Evolutionary conservation across 2,888 invertebrate genomes (phyloP).

Genomic region (Lasioglossum marginatum): DNA sequence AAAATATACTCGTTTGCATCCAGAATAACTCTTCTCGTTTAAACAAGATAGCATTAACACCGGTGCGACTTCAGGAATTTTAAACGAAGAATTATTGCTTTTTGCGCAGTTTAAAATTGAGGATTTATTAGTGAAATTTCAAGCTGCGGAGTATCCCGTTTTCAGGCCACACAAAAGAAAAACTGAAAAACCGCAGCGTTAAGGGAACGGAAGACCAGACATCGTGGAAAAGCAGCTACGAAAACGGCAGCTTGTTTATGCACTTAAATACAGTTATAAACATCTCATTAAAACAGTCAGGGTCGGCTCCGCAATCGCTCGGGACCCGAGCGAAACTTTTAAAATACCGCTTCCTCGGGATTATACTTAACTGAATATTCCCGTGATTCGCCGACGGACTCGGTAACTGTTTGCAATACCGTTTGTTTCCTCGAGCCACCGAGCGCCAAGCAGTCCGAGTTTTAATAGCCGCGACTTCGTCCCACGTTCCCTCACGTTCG

Average conservation of each 20-base stretch:
- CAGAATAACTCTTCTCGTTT: neutral
- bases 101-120: neutral
- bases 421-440: slow-evolving; percentile 14
- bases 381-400: slow-evolving; percentile 30
- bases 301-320: neutral
- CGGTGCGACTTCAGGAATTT: neutral
- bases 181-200: neutral
- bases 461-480: slow-evolving; percentile 22
- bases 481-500: slow-evolving; percentile 1
- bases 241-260: slow-evolving; percentile 18
- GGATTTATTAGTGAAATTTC: neutral
- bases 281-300: slow-evolving; percentile 23
- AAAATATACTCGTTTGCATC: neutral
- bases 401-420: slow-evolving; percentile 37
- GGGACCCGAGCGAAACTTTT: slow-evolving; percentile 21
- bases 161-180: neutral
- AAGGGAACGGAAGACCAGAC: neutral
- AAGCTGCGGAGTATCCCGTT: neutral
- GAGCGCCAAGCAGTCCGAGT: slow-evolving; percentile 9
- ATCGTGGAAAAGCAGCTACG: neutral
- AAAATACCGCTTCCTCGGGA: slow-evolving; percentile 25
- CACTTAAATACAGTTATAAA: slow-evolving; percentile 30
- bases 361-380: slow-evolving; percentile 32
- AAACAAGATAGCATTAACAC: neutral
- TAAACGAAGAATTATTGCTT: neutral